Conservation (phyloP, 2,888 invertebrate genomes). For the Conus canariensis region DNA sequence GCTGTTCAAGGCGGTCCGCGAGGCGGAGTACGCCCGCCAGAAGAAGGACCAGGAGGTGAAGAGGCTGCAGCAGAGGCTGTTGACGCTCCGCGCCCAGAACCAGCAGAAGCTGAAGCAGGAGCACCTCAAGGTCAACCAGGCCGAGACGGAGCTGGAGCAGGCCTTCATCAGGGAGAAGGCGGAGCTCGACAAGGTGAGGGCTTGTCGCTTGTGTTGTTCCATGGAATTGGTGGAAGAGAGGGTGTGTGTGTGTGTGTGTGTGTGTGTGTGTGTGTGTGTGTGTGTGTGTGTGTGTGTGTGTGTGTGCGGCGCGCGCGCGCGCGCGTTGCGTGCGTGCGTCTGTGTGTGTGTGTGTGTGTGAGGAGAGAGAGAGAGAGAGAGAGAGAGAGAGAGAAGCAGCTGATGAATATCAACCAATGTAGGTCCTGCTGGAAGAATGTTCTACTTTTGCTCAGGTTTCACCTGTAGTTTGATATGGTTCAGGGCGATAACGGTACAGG, state of each 20-base stretch:
- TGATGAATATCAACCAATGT: background rate
- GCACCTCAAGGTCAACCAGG: slow-evolving; percentile 59
- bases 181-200: slow-evolving; percentile 73
- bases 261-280: slow-evolving; percentile 28
- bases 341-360: background rate
- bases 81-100: slow-evolving; percentile 69
- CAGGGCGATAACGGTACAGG: too few relatives aligned
- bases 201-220: background rate
- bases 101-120: slow-evolving; percentile 69
- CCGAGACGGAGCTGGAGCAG: slow-evolving; percentile 72
- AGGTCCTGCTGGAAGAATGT: too few relatives aligned
- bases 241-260: background rate
- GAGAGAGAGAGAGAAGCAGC: background rate
- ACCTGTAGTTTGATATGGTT: too few relatives aligned
- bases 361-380: background rate
- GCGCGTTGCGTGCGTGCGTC: background rate
- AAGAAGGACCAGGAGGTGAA: slow-evolving; percentile 75
- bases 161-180: slow-evolving; percentile 71
- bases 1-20: slow-evolving; percentile 72
- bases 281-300: slow-evolving; percentile 2
- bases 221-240: background rate
- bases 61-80: slow-evolving; percentile 68
- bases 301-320: background rate
- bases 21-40: slow-evolving; percentile 74
- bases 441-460: too few relatives aligned